A percentile compares a stretch with the other conserved stretches of the same genome.
Evolutionary conservation across 2,797 vertebrate species (phyloP).

Genomic region (Myioborus melanocephalus): DNA sequence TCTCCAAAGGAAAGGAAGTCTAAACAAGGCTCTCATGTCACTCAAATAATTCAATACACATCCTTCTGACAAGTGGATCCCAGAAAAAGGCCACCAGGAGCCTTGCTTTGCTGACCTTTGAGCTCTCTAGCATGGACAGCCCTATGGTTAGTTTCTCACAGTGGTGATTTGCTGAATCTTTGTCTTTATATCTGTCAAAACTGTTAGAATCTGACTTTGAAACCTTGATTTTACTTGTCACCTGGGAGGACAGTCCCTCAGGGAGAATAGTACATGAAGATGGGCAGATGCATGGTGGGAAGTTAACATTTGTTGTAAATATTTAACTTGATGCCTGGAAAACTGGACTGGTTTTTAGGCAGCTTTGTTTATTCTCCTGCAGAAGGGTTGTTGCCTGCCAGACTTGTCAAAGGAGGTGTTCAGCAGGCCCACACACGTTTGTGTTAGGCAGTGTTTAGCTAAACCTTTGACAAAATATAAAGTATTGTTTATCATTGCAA

Average conservation of each 20-base stretch:
- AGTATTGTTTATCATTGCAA: neutral
- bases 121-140: neutral
- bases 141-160: neutral
- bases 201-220: neutral
- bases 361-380: slow-evolving; percentile 22
- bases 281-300: neutral
- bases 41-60: neutral
- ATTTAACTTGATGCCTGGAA: neutral
- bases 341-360: neutral
- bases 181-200: neutral
- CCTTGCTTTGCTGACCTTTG: neutral
- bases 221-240: neutral
- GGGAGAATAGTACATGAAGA: neutral
- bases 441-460: slow-evolving; percentile 3
- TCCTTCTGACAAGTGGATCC: neutral
- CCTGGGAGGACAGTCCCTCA: neutral
- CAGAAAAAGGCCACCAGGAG: neutral
- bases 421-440: slow-evolving; percentile 33
- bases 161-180: neutral
- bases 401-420: slow-evolving; percentile 31
- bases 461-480: slow-evolving; percentile 51
- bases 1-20: neutral
- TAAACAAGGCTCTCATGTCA: neutral
- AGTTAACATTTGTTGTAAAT: neutral
- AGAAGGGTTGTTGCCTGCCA: slow-evolving; percentile 10